Evolutionary conservation across 2,888 invertebrate species (phyloP), one percentile per base, ranked within the genome.

Genomic region (Uloborus plumipes): DNA sequence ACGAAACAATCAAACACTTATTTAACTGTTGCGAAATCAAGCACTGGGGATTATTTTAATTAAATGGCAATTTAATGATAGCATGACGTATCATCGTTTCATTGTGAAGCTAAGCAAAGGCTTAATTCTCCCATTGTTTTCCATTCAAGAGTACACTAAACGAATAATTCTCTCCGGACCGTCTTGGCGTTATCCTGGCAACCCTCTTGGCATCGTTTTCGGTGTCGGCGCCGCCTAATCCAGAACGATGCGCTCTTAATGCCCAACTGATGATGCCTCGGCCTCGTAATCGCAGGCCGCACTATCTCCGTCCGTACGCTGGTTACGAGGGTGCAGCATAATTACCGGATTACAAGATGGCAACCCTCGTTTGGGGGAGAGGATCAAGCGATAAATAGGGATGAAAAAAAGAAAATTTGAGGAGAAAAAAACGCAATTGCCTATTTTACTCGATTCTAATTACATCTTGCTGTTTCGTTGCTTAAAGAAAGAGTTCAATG

Each of bases 261-360:
- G 77, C 77, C 39, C 77, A 55, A 77, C 77, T 77, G 77, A 77
- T 77, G 77, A 77, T 77, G 70, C 77, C n/a, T 69, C 22, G 50
- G n/a, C 47, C 51, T 62, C 66, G 70, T 77, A 77, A 77, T 71
- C 77, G 77, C 49, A 22, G 62, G 39, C 55, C 39, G 9, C 39
- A 58, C 62, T 70, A 70, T 77, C 70, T 77, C 64, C 16, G 39
- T 50, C 64, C 9, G 11, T 11, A 39, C 39, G 22, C 70, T 77
- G 55, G 70, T 77, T 77, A 75, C 62, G 55, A 39, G 62, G 62
- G 11, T 47, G 62, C 64, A 31, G 70, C 64, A 70, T 77, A 77
- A 77, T 77, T 77, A 77, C 64, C 70, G 70, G 70, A 70, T 70
- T 70, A 77, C 69, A 77, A 64, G 55, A 55, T 18, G 71, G 47